These are phyloP conservation scores for Pristionchus japonicus DNA, from an alignment of 2,888 invertebrate species.

Conservation along the genomic window DNA sequence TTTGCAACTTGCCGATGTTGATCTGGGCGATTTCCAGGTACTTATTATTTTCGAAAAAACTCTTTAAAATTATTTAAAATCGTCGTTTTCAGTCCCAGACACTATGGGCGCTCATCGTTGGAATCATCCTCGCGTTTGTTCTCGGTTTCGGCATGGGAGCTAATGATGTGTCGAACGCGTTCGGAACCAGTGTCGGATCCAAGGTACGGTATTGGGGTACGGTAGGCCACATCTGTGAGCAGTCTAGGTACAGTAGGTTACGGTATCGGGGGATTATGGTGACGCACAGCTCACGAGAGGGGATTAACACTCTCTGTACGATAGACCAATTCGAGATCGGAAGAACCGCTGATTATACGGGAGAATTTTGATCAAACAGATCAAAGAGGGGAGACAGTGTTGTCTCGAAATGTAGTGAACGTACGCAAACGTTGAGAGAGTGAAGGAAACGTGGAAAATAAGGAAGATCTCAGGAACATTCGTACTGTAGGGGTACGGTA, in stretches of 20 bases:
- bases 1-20: neutral
- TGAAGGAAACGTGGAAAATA: neutral
- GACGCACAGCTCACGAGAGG: neutral
- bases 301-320: neutral
- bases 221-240: neutral
- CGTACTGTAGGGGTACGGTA: neutral
- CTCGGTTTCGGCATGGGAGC: constrained; percentile 98
- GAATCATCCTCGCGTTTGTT: constrained; percentile 93
- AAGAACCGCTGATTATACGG: neutral
- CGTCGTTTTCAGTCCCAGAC: constrained; percentile 55
- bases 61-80: neutral
- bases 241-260: neutral
- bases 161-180: constrained; percentile 96
- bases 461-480: neutral
- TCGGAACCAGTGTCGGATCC: constrained; percentile 97
- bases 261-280: neutral
- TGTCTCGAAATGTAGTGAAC: neutral
- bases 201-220: constrained; percentile 90
- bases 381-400: neutral
- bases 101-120: constrained; percentile 89
- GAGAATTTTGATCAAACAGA: neutral
- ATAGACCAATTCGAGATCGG: neutral
- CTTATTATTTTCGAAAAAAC: neutral
- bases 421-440: neutral
- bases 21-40: neutral